Evolutionary conservation across 2,888 invertebrate species (phyloP), one percentile per base, ranked within the genome.

Genomic region (Caenorhabditis drosophilae): DNA sequence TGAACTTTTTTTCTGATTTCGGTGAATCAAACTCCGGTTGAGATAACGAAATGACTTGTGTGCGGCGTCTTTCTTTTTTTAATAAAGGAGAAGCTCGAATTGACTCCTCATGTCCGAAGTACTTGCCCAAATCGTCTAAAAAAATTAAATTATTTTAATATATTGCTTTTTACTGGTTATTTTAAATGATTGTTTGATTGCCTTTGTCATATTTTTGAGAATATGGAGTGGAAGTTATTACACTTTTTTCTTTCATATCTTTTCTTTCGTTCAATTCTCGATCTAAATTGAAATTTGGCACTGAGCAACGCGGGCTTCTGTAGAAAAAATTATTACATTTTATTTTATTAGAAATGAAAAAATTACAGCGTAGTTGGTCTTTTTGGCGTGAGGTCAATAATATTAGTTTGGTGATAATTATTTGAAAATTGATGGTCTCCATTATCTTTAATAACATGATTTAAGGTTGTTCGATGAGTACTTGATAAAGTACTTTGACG

Each of bases 11-110:
- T n/a, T 36, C 47, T 0, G 47, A 49, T 18, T 46, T 40, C 16
- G 62, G 62, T 4, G 62, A 62, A 46, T 62, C 62, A 20, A 62
- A 62, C 4, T 20, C n/a, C 22, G 31, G 47, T 15, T 45, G 26
- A 7, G 58, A 58, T 15, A 27, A 26, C 12, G 41, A 23, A 20
- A 58, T 54, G 4, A 52, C 54, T 42, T 58, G 57, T 6, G 58
- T 58, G 15, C 31, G 22, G 6, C 63, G 53, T 15, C 58, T 48
- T 25, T 58, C 54, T 15, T 57, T 56, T n/a, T 42, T 41, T 23
- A 11, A 22, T 26, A 45, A 38, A 4, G 63, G 57, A 38, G 58
- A 54, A 1, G 15, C 42, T 4, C 48, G 47, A 26, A 62, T 57
- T 3, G 62, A 48, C 20, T 49, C 57, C 16, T 57, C 57, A 1